Percentiles rank a stretch among this genome's conserved stretches.
Evolutionary conservation across 37 sponge, comb jelly and placozoan genomes (phyloP).

Genomic region (Diacarnus erythraeanus): DNA sequence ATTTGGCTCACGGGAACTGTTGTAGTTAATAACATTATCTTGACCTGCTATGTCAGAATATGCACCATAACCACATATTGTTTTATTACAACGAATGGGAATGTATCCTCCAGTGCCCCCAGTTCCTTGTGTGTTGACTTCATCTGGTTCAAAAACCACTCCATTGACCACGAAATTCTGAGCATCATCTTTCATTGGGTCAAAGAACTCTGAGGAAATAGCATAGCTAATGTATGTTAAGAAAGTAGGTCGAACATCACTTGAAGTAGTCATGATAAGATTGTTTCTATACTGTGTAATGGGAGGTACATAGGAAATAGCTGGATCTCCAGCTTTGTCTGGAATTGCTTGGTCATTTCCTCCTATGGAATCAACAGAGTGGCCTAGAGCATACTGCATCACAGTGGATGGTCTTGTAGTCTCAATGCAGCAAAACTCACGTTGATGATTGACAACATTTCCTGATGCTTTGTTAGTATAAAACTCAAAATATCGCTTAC

Average conservation of each 20-base stretch:
- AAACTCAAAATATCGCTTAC: too few relatives aligned
- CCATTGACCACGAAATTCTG: not conserved
- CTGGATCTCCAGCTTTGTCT: slow-evolving; percentile 31
- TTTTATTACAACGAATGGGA: slow-evolving; percentile 17
- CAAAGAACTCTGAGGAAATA: slow-evolving; percentile 25
- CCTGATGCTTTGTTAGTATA: too few relatives aligned
- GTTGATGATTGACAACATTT: slow-evolving; percentile 6
- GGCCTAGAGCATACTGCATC: slow-evolving; percentile 45
- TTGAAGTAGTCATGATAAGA: not conserved
- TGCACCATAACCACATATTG: slow-evolving; percentile 32
- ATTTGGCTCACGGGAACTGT: not conserved
- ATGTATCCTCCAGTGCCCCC: not conserved
- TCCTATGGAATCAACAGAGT: slow-evolving; percentile 14
- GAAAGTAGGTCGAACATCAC: not conserved
- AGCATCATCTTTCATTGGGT: not conserved
- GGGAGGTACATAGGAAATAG: slow-evolving; percentile 33
- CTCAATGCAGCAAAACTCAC: slow-evolving; percentile 50
- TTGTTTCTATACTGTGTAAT: slow-evolving; percentile 39
- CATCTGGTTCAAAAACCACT: not conserved
- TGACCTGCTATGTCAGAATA: not conserved
- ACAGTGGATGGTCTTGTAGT: slow-evolving; percentile 28
- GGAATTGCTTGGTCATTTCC: not conserved
- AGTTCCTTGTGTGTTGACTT: too few relatives aligned
- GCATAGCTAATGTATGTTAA: not conserved
- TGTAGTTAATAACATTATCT: not conserved